Conservation (phyloP, 2,888 invertebrate genomes). For the Pheosia tremula region DNA sequence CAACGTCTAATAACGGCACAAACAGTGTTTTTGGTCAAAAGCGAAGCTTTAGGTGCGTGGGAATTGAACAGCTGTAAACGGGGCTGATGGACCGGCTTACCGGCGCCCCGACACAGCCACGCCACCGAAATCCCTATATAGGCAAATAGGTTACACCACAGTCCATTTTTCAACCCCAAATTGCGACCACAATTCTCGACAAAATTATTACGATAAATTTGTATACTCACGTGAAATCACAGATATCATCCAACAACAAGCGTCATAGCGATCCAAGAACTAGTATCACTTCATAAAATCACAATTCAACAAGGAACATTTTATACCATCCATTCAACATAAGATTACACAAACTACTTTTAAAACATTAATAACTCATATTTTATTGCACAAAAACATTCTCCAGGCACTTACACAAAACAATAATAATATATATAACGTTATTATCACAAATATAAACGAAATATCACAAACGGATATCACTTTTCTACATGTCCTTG, state of each 20-base stretch:
- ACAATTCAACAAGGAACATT: slow-evolving; percentile 82
- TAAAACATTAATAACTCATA: slow-evolving; percentile 74
- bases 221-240: slow-evolving; percentile 70
- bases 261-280: slow-evolving; percentile 75
- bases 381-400: slow-evolving; percentile 74
- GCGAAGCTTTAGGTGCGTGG: slow-evolving; percentile 17
- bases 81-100: slow-evolving; percentile 47
- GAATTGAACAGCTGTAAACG: slow-evolving; percentile 50
- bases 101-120: slow-evolving; percentile 57
- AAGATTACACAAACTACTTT: slow-evolving; percentile 75
- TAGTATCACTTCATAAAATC: slow-evolving; percentile 81
- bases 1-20: slow-evolving; percentile 26
- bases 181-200: slow-evolving; percentile 35
- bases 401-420: slow-evolving; percentile 66
- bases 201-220: slow-evolving; percentile 39
- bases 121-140: slow-evolving; percentile 63
- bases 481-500: slow-evolving; percentile 80
- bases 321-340: slow-evolving; percentile 74
- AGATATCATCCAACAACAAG: slow-evolving; percentile 80
- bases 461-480: slow-evolving; percentile 75
- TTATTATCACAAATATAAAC: slow-evolving; percentile 73
- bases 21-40: slow-evolving; percentile 13
- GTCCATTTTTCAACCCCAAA: slow-evolving; percentile 52
- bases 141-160: slow-evolving; percentile 73
- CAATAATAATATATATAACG: slow-evolving; percentile 62